These are phyloP conservation scores for Bergia sp. DNA, from an alignment of 92 coral and sea anemone genomes.

Conservation along the genomic window DNA sequence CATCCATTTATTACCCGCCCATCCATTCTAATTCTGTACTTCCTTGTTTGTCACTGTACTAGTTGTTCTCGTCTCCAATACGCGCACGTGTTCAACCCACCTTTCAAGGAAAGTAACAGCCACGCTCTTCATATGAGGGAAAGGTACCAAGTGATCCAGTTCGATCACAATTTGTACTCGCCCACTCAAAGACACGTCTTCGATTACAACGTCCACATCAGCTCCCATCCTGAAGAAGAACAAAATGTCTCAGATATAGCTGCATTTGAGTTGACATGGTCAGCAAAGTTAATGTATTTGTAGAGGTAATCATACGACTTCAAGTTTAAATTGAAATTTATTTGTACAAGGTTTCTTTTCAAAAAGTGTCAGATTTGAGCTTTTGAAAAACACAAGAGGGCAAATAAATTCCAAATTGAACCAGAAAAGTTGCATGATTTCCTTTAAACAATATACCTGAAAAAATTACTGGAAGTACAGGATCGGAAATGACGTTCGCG, in stretches of 20 bases:
- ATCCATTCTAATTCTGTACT: background rate
- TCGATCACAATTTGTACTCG: constrained; percentile 90
- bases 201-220: constrained; percentile 91
- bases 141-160: constrained; percentile 91
- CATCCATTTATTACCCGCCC: background rate
- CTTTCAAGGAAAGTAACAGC: constrained; percentile 89
- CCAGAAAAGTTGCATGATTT: too few species aligned
- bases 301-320: too few species aligned
- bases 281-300: too few species aligned
- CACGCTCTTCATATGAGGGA: constrained; percentile 90
- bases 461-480: too few species aligned
- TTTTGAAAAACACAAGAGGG: too few species aligned
- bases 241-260: background rate
- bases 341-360: too few species aligned
- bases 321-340: too few species aligned
- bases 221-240: constrained; percentile 81
- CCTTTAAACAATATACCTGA: too few species aligned
- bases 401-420: too few species aligned
- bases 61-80: background rate
- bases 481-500: too few species aligned
- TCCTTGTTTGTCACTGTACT: background rate
- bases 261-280: background rate
- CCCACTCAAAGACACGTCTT: constrained; percentile 85
- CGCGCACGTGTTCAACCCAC: constrained; percentile 48
- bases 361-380: too few species aligned